Percentiles rank a stretch among this genome's conserved stretches.
phyloP scores from a whole-genome alignment of 2,113 vertebrate genomes.

The Callipepla squamata region DNA sequence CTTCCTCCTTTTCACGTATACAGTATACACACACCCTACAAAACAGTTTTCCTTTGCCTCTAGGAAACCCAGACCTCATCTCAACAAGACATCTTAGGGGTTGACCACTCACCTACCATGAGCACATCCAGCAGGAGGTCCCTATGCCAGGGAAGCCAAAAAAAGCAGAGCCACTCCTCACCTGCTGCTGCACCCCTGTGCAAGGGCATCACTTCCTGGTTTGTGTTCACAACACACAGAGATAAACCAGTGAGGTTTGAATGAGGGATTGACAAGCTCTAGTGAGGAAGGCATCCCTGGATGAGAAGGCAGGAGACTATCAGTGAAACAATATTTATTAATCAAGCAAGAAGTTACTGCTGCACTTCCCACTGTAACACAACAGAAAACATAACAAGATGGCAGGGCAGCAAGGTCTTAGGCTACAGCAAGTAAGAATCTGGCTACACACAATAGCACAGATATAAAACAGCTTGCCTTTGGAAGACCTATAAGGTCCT shows the following conservation, averaged over 20 bases:
- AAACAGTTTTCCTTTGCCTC: not conserved
- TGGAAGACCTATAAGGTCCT: too few species aligned
- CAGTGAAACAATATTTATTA: not conserved
- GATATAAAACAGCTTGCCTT: too few species aligned
- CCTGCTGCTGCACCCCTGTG: rapidly evolving
- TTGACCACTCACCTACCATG: rapidly evolving
- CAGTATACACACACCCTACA: not conserved
- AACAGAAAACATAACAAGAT: not conserved
- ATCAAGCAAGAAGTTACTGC: not conserved
- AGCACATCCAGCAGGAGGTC: not conserved
- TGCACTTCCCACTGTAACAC: not conserved
- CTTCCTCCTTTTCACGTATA: not conserved
- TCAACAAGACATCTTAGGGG: not conserved
- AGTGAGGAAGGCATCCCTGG: not conserved
- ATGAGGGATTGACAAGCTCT: not conserved
- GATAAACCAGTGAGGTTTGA: not conserved
- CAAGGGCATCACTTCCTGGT: not conserved
- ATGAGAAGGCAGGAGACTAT: not conserved
- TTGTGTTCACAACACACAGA: not conserved
- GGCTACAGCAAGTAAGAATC: too few species aligned
- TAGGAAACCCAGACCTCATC: not conserved
- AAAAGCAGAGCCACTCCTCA: not conserved
- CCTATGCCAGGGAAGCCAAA: not conserved
- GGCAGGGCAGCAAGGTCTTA: too few species aligned
- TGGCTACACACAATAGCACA: too few species aligned